A percentile compares a stretch with the other conserved stretches of the same genome.
Conservation (phyloP, 2,888 invertebrate species). For the Epinotia ramella region DNA sequence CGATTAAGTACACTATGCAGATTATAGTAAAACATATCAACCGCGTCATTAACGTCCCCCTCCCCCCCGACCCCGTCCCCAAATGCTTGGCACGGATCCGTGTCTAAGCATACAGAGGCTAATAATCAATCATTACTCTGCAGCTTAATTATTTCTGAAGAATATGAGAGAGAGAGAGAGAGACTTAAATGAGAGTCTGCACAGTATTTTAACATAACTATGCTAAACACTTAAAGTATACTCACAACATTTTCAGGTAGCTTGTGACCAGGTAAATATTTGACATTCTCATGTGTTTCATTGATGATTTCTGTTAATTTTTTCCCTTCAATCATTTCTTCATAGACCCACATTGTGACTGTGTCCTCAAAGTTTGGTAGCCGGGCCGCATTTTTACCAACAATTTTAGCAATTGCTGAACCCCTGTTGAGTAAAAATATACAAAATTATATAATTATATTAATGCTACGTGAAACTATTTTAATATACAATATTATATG, state of each 20-base stretch:
- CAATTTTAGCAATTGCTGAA: constrained; percentile 99
- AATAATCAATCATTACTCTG: too few relatives aligned
- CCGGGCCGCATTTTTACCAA: constrained; percentile 94
- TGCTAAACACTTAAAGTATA: constrained; percentile 55
- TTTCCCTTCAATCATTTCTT: constrained; percentile 96
- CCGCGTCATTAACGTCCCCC: too few relatives aligned
- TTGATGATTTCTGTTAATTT: constrained; percentile 99
- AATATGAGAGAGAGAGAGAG: too few relatives aligned
- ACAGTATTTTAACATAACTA: background rate
- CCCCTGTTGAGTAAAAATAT: constrained; percentile 88
- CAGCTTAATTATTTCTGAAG: too few relatives aligned
- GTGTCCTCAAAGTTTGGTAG: constrained; percentile 93
- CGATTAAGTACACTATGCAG: too few relatives aligned
- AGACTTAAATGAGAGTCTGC: too few relatives aligned
- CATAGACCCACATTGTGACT: constrained; percentile 98
- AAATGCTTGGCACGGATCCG: too few relatives aligned
- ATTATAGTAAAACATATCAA: too few relatives aligned
- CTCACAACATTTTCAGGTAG: constrained; percentile 98
- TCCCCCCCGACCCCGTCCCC: too few relatives aligned
- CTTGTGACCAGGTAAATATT: constrained; percentile 98
- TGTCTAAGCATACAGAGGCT: too few relatives aligned
- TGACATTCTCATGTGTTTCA: constrained; percentile 98
- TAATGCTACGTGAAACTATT: background rate
- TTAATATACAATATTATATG: background rate
- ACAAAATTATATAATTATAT: background rate